Evolutionary conservation across 2,113 vertebrate species (phyloP).

Genomic region (Anhinga rufa): DNA sequence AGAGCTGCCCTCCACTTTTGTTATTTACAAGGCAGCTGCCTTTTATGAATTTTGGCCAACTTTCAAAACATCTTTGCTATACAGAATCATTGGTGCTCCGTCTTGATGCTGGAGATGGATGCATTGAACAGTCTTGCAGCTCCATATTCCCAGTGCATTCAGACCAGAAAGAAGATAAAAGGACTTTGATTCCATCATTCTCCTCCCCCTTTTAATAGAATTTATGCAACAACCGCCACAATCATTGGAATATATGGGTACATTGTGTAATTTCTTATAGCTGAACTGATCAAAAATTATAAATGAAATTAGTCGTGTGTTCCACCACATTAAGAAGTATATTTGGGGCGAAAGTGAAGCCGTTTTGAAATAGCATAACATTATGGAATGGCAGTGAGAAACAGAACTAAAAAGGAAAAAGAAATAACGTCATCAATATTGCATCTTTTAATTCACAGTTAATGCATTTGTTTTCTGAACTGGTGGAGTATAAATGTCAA

Average conservation of each 20-base stretch:
- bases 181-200: background rate
- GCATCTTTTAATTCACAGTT: background rate
- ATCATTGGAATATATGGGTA: background rate
- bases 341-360: background rate
- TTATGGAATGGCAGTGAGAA: background rate
- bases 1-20: background rate
- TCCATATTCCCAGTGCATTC: background rate
- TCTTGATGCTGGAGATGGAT: background rate
- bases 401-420: background rate
- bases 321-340: background rate
- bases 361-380: background rate
- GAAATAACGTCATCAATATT: background rate
- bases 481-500: background rate
- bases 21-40: background rate
- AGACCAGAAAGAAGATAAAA: background rate
- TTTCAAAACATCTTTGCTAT: background rate
- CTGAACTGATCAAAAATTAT: background rate
- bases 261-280: background rate
- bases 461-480: conserved; percentile 24
- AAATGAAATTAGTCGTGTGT: background rate
- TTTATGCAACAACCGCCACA: background rate
- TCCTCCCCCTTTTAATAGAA: background rate
- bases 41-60: background rate
- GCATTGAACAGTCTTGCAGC: background rate
- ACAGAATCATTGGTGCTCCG: background rate